These are phyloP conservation scores for Mungos mungo DNA, from an alignment of 2,113 vertebrate genomes.

Conservation along the genomic window DNA sequence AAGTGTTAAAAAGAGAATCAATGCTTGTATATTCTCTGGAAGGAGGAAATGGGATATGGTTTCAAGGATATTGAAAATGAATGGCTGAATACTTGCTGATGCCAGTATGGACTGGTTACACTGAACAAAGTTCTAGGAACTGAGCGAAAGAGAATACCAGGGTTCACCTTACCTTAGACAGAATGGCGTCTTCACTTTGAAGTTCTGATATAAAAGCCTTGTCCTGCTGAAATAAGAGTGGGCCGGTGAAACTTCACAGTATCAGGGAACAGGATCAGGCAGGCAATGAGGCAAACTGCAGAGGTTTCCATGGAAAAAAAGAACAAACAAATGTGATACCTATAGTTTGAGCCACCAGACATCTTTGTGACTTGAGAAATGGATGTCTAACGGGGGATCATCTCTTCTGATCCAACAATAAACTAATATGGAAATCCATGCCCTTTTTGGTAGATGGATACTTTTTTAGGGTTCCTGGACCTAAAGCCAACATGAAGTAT, in stretches of 20 bases:
- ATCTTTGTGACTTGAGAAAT: neutral
- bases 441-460: neutral
- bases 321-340: neutral
- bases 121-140: neutral
- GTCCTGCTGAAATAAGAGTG: neutral
- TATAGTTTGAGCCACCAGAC: neutral
- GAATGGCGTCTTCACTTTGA: neutral
- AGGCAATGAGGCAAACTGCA: neutral
- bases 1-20: neutral
- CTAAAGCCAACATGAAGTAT: neutral
- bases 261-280: neutral
- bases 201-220: neutral
- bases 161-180: neutral
- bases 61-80: neutral
- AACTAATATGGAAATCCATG: neutral
- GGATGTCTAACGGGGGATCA: neutral
- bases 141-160: neutral
- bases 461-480: neutral
- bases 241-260: neutral
- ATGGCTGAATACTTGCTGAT: neutral
- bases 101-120: neutral
- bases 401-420: neutral
- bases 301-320: neutral
- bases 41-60: neutral
- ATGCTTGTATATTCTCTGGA: neutral